A percentile compares a stretch with the other conserved stretches of the same genome.
Conservation (phyloP, 1,140 invertebrate species). For the Zaprionus kolodkinae region DNA sequence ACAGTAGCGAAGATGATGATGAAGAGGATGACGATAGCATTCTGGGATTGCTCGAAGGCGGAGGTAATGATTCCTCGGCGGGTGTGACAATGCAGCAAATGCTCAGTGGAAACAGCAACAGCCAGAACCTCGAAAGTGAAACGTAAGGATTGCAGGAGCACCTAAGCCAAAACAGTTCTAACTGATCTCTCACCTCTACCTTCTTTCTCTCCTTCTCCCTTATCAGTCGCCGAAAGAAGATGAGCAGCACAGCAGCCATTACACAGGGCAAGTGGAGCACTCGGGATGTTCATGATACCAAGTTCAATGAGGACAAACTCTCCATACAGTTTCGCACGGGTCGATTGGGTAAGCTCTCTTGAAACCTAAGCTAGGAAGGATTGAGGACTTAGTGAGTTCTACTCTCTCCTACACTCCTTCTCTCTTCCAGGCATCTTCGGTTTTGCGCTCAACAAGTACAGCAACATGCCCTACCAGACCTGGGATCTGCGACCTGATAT, state of each 20-base stretch:
- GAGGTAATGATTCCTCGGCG: conserved; percentile 37
- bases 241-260: conserved; percentile 61
- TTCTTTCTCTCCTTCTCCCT: not conserved
- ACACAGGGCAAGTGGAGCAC: conserved; percentile 88
- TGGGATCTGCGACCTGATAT: conserved; percentile 92
- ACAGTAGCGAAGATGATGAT: conserved; percentile 71
- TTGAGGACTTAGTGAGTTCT: no score
- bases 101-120: conserved; percentile 50
- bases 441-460: conserved; percentile 89
- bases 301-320: conserved; percentile 93
- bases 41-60: conserved; percentile 53
- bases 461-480: conserved; percentile 93
- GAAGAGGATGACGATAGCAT: conserved; percentile 65
- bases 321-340: conserved; percentile 90
- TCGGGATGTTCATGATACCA: conserved; percentile 91
- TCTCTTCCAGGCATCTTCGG: conserved; percentile 86
- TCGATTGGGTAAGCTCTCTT: conserved; percentile 86
- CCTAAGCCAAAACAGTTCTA: conserved; percentile 5
- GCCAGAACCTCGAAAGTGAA: conserved; percentile 61
- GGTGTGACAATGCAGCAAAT: conserved; percentile 61
- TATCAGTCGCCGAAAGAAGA: conserved; percentile 56
- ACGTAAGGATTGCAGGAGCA: conserved; percentile 44
- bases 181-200: conserved; percentile 2
- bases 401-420: no score
- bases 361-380: no score